Evolutionary conservation across 2,888 invertebrate genomes (phyloP).

Genomic region (Odontocolon sp.): DNA sequence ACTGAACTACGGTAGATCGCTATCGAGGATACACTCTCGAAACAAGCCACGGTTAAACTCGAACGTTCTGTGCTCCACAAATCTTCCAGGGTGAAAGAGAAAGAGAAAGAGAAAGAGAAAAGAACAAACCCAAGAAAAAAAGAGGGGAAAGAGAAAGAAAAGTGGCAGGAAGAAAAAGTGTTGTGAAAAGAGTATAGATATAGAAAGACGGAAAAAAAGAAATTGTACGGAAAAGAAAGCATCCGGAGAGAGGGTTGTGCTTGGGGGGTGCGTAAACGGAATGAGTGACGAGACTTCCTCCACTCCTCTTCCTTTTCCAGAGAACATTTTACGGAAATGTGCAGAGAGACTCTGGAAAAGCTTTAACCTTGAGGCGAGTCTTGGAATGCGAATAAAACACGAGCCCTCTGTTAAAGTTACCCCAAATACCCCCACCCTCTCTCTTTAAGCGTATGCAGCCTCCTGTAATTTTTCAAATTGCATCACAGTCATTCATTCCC

Average conservation of each 20-base stretch:
- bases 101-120: neutral
- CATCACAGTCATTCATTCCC: conserved; percentile 71
- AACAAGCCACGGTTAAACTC: conserved; percentile 27
- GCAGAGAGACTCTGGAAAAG: conserved; percentile 17
- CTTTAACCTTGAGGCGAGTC: conserved; percentile 17
- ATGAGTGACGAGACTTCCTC: neutral
- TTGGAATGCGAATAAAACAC: conserved; percentile 63
- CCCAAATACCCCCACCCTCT: neutral
- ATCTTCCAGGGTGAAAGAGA: conserved; percentile 16
- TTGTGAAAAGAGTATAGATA: neutral
- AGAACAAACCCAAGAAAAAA: neutral
- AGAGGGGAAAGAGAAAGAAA: no score
- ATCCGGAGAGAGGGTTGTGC: neutral
- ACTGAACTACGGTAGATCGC: conserved; percentile 41
- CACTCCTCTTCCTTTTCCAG: conserved; percentile 5
- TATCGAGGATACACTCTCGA: conserved; percentile 19
- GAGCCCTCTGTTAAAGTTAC: neutral
- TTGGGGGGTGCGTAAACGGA: neutral
- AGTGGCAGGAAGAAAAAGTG: conserved; percentile 1
- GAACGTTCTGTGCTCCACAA: conserved; percentile 33
- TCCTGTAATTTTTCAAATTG: conserved; percentile 75
- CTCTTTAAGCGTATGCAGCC: conserved; percentile 66
- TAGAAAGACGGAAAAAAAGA: neutral
- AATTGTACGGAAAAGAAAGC: neutral
- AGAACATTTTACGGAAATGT: neutral